phyloP scores from a whole-genome alignment of 2,888 invertebrate genomes.

The Rhabditoides inermis region DNA sequence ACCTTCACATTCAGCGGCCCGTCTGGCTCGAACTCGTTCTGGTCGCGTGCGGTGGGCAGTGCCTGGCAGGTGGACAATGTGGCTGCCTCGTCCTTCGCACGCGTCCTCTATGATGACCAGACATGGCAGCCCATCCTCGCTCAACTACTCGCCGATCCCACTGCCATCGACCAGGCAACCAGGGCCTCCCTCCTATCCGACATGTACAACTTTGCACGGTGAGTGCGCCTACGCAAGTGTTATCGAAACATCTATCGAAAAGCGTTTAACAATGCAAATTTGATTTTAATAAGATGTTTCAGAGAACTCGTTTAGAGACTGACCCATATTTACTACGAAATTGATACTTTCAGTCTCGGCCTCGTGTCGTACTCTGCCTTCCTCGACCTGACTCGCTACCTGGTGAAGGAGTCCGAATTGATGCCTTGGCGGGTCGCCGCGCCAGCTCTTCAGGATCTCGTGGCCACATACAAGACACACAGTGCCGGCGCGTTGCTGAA shows the following conservation, averaged over 20 bases:
- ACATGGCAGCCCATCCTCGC: slow-evolving; percentile 13
- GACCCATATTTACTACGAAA: too few species aligned
- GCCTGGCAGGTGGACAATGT: too few species aligned
- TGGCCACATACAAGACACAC: slow-evolving; percentile 1
- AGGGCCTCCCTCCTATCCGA: slow-evolving; percentile 17
- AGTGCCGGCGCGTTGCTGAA: too few species aligned
- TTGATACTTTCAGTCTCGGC: too few species aligned
- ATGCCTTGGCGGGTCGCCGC: slow-evolving; percentile 13
- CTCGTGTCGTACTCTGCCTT: too few species aligned
- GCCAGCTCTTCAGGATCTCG: slow-evolving; percentile 4
- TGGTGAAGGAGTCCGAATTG: slow-evolving; percentile 10
- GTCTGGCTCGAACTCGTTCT: too few species aligned
- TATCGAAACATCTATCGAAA: too few species aligned
- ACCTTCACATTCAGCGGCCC: too few species aligned
- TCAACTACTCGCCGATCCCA: slow-evolving; percentile 7
- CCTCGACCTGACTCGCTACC: slow-evolving; percentile 12
- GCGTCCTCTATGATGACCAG: slow-evolving; percentile 16
- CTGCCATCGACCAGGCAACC: slow-evolving; percentile 5
- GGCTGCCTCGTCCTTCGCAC: slow-evolving; percentile 12
- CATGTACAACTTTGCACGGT: slow-evolving; percentile 12
- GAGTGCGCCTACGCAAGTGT: too few species aligned
- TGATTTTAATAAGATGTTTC: neutral
- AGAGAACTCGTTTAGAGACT: slow-evolving; percentile 7
- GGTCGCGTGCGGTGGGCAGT: too few species aligned
- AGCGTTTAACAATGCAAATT: neutral